phyloP scores from a whole-genome alignment of 1,140 invertebrate genomes.

The Drosophila lowei region DNA sequence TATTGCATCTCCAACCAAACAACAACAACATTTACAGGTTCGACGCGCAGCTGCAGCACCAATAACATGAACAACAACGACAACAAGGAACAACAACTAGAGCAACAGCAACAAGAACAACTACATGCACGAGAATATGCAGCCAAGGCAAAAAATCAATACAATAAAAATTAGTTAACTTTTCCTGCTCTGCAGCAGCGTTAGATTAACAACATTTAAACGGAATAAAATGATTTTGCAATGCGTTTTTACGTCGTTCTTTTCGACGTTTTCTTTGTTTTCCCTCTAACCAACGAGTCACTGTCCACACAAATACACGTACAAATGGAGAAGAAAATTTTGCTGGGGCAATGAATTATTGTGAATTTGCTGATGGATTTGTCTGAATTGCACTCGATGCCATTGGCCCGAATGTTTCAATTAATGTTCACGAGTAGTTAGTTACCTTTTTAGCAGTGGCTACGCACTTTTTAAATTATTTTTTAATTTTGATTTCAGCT shows the following conservation, averaged over 20 bases:
- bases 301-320: slow-evolving; percentile 57
- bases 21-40: slow-evolving; percentile 62
- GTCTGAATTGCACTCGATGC: slow-evolving; percentile 34
- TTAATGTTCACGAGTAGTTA: slow-evolving; percentile 30
- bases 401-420: slow-evolving; percentile 18
- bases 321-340: slow-evolving; percentile 46
- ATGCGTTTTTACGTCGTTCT: slow-evolving; percentile 77
- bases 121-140: slow-evolving; percentile 61
- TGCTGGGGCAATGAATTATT: slow-evolving; percentile 41
- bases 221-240: slow-evolving; percentile 24
- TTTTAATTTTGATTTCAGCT: slow-evolving; percentile 20
- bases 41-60: slow-evolving; percentile 68
- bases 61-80: slow-evolving; percentile 47
- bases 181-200: slow-evolving; percentile 11
- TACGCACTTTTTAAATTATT: slow-evolving; percentile 31
- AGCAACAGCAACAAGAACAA: slow-evolving; percentile 48
- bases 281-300: slow-evolving; percentile 71
- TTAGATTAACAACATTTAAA: slow-evolving; percentile 6
- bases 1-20: slow-evolving; percentile 36
- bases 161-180: slow-evolving; percentile 52
- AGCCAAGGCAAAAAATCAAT: slow-evolving; percentile 68
- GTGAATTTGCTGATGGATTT: slow-evolving; percentile 31
- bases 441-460: slow-evolving; percentile 39
- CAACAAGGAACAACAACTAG: slow-evolving; percentile 52
- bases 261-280: slow-evolving; percentile 81